Evolutionary conservation across 2,797 vertebrate genomes (phyloP).

Genomic region (Tapirus indicus): DNA sequence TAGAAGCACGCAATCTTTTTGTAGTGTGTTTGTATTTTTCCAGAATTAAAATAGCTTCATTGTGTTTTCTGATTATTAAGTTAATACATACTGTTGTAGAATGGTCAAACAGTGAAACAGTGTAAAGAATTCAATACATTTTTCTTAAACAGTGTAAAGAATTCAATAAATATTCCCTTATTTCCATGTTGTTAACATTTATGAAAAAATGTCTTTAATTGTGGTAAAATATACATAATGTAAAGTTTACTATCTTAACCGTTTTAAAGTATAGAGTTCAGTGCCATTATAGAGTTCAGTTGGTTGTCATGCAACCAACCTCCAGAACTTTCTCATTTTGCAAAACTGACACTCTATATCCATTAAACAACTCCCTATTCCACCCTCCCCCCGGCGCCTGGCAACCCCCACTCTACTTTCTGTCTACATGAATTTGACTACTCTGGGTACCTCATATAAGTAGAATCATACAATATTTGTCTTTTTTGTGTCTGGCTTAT

Average conservation of each 20-base stretch:
- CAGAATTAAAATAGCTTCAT: conserved; percentile 38
- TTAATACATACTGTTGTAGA: background rate
- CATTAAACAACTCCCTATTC: accelerated
- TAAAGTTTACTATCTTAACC: background rate
- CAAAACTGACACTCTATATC: background rate
- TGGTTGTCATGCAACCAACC: too few species aligned
- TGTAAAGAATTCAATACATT: background rate
- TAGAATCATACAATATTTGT: background rate
- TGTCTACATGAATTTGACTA: background rate
- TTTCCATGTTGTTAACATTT: background rate
- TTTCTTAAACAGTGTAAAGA: background rate
- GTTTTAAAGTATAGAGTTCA: background rate
- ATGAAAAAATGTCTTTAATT: background rate
- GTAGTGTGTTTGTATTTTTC: background rate
- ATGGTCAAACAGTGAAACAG: background rate
- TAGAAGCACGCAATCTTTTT: background rate
- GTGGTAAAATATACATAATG: background rate
- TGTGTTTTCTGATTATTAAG: background rate
- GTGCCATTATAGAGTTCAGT: background rate
- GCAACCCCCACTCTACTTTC: background rate
- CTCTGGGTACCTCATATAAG: accelerated
- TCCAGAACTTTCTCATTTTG: background rate
- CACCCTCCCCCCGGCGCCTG: too few species aligned
- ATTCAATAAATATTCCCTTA: background rate
- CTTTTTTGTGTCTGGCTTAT: background rate